Base-by-base conservation (phyloP, 2,113 vertebrate genomes). In the Psittacara wagleri region DNA sequence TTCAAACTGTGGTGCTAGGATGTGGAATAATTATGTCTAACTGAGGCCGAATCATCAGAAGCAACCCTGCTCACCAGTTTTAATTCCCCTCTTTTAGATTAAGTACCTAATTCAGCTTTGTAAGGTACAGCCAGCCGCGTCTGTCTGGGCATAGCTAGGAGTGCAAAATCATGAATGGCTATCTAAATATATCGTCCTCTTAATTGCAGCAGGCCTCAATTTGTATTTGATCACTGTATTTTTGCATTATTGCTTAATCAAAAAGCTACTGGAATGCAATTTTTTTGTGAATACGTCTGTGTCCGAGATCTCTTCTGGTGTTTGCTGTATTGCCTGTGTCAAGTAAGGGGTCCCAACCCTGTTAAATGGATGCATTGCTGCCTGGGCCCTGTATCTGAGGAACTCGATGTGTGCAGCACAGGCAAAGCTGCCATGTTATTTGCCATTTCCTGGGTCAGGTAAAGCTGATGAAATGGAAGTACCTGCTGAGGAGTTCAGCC, bases 131-230 rank as follows among this genome's bases (percentile, higher is more conserved):
- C 68, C 78, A 93, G 87, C 62, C 52, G 2, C 0, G 2, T 73
- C 82, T 66, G 49, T 73, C 69, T 90, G 88, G 81, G 72, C 75
- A 64, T 27, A 81, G 52, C 49, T 43, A 33, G 64, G 72, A 67
- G 33, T 66, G 64, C 1, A 0, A 63, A 90, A 92, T 79, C 62
- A 39, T 1, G 1, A 61, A 44, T 31, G 39, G 14, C 52, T 80
- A 3, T 55, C 66, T 73, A 68, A 93, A 76, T 79, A 61, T 55
- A 52, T 86, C 54, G 49, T 72, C 83, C 43, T 67, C 81, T 64
- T 95, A 92, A 93, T 86, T 91, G 91, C 83, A 90, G 35, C 14
- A 59, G 61, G n/a, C 73, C 46, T 91, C 91, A 81, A 84, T 89
- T 96, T 57, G 24, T 77, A 57, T 73, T 81, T 92, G 52, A 62